These are phyloP conservation scores for Microplitis manilae DNA, from an alignment of 2,888 invertebrate genomes.

Conservation along the genomic window DNA sequence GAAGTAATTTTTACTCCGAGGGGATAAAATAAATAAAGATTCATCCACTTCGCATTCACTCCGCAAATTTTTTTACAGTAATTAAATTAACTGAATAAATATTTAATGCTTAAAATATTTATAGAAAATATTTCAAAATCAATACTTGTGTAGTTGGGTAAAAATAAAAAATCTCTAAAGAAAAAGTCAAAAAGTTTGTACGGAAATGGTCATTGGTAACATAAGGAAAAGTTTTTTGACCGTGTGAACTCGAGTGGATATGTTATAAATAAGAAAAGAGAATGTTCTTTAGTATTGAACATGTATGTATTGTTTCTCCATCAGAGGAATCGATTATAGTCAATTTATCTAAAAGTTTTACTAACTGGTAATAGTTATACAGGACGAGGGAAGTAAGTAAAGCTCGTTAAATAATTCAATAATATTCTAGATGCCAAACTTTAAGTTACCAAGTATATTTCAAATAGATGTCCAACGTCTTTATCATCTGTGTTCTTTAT, in stretches of 20 bases:
- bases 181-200: constrained; percentile 12
- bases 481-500: constrained; percentile 48
- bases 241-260: neutral
- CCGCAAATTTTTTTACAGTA: no score
- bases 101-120: no score
- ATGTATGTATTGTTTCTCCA: neutral
- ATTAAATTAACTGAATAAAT: no score
- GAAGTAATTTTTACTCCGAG: no score
- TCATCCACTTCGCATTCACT: no score
- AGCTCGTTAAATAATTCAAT: constrained; percentile 53
- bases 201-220: constrained; percentile 9
- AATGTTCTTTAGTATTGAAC: neutral
- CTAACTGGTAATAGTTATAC: neutral
- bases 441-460: constrained; percentile 54
- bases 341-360: constrained; percentile 15
- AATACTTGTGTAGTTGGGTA: no score
- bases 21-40: no score
- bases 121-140: no score
- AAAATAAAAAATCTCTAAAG: neutral
- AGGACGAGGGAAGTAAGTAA: neutral
- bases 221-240: constrained; percentile 7
- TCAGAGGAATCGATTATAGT: neutral
- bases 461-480: constrained; percentile 54
- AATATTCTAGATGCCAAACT: constrained; percentile 46
- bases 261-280: neutral